phyloP scores from a whole-genome alignment of 2,888 invertebrate species.

The Colostygia pectinataria region DNA sequence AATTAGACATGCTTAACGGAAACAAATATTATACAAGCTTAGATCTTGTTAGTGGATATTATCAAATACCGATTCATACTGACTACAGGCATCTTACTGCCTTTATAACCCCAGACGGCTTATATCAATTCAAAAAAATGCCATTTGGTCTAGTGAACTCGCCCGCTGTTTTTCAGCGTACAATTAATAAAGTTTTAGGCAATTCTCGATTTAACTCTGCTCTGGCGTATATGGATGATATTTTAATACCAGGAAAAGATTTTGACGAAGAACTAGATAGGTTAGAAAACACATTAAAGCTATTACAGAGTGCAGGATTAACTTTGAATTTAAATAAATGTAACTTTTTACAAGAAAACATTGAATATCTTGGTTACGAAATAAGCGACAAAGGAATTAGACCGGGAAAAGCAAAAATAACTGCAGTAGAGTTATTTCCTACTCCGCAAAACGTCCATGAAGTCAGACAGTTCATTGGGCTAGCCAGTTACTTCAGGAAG shows the following conservation, averaged over 20 bases:
- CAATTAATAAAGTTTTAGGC: not conserved
- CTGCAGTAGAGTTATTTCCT: conserved; percentile 7
- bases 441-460: conserved; percentile 5
- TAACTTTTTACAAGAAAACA: conserved; percentile 5
- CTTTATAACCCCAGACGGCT: conserved; percentile 2
- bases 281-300: too few species aligned
- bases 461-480: conserved; percentile 11
- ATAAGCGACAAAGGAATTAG: conserved; percentile 8
- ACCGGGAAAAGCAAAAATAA: conserved; percentile 6
- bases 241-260: not conserved
- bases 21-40: not conserved
- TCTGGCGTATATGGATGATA: not conserved
- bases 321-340: conserved; percentile 5
- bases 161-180: conserved; percentile 5
- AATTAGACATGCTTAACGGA: not conserved
- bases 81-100: not conserved
- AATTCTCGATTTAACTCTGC: not conserved
- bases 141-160: conserved; percentile 4
- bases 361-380: conserved; percentile 13
- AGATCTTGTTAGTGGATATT: not conserved
- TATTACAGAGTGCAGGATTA: too few species aligned
- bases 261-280: too few species aligned
- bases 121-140: not conserved
- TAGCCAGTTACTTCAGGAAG: conserved; percentile 15
- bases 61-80: not conserved